Evolutionary conservation across 2,888 invertebrate species (phyloP), one percentile per base, ranked within the genome.

Genomic region (Apoderus coryli): DNA sequence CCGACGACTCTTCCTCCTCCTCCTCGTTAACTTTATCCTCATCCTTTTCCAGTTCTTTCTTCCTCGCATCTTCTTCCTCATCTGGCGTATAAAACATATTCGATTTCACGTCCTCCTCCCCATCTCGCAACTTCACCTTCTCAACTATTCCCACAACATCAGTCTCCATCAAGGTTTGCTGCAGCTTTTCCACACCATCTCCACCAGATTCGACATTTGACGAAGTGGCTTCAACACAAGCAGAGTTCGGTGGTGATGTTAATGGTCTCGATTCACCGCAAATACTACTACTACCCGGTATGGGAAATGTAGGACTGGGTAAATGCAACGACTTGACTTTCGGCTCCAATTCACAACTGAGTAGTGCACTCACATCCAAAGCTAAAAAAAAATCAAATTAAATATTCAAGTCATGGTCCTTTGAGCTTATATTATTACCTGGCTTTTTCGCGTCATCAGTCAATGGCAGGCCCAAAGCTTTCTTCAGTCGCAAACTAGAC

Each of bases 401-500:
- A 11, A 25, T 12, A 11, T 27, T 4, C 13, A 27, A 27, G 7
- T 10, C 24, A 24, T 9, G 5, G 10, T 10, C 5, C 6, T 30
- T 29, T 5, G 15, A 9, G 29, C 16, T 52, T 6, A 7, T 7
- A 19, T 19, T n/a, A n/a, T 19, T 19, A 43, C 57, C 54, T 53
- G 35, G 26, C 43, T 62, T 64, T 23, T 67, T 61, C 40, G 65
- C 63, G 48, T 73, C 71, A 42, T 75, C 74, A 50, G 77, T 76
- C 35, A 77, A 72, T 12, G 72, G 67, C 36, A 77, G 57, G 16
- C 84, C 84, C 58, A 85, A 84, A 53, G 81, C 84, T 39, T 80
- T 69, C 45, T 79, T 72, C 40, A 90, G 64, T 43, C 92, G 68
- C 50, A 85, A 78, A 42, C 82, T 82, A 32, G 89, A 71, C 60